phyloP scores from a whole-genome alignment of 2,888 invertebrate species.

The Limnephilus lunatus region DNA sequence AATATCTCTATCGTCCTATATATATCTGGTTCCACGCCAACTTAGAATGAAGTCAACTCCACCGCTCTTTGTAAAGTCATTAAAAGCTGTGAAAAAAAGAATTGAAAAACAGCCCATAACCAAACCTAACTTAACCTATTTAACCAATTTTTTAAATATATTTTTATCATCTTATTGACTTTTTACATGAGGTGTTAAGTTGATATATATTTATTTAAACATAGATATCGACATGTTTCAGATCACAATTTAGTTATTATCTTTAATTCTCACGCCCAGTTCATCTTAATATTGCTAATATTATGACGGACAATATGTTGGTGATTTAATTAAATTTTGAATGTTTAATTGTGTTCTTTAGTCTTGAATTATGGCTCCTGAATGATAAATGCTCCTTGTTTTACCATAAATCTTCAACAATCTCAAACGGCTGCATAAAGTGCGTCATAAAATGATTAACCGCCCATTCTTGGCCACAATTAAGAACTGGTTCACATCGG shows the following conservation, averaged over 20 bases:
- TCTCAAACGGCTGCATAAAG: not conserved
- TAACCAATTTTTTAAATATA: too few relatives aligned
- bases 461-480: conserved; percentile 2
- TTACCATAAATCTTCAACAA: not conserved
- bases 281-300: not conserved
- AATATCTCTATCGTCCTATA: too few relatives aligned
- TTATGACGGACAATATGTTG: not conserved
- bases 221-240: too few relatives aligned
- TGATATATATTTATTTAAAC: too few relatives aligned
- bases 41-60: too few relatives aligned
- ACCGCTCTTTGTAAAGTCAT: too few relatives aligned
- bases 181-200: too few relatives aligned
- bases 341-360: not conserved
- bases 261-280: not conserved
- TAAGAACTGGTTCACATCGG: conserved; percentile 2
- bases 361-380: not conserved
- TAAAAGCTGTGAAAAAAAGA: too few relatives aligned
- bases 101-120: too few relatives aligned
- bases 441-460: not conserved
- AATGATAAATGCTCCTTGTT: not conserved
- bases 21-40: too few relatives aligned
- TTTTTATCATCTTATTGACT: too few relatives aligned
- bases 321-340: not conserved
- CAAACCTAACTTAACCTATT: too few relatives aligned
- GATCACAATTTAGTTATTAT: not conserved